phyloP scores from a whole-genome alignment of 2,113 vertebrate species.

The Centrocercus urophasianus region DNA sequence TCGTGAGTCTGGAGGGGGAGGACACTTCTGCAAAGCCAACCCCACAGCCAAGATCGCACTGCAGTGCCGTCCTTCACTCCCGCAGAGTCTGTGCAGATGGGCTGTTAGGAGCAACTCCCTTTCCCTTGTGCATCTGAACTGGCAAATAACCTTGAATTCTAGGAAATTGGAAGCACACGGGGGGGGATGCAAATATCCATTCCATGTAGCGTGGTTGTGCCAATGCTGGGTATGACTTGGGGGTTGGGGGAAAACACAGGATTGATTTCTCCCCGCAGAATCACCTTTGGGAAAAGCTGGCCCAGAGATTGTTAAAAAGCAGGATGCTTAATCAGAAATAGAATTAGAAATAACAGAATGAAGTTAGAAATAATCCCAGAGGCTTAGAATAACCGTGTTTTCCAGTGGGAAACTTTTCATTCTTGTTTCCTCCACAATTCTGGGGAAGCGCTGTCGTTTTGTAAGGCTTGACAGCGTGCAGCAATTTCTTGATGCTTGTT shows the following conservation, averaged over 20 bases:
- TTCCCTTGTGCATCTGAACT: rapidly evolving
- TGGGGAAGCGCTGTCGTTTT: not conserved
- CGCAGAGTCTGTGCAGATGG: not conserved
- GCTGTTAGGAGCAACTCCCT: not conserved
- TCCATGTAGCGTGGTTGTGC: not conserved
- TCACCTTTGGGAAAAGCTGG: not conserved
- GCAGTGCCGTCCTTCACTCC: rapidly evolving
- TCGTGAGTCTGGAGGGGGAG: rapidly evolving
- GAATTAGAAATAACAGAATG: too few species aligned
- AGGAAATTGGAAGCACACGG: not conserved
- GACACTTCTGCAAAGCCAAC: not conserved
- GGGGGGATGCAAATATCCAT: not conserved
- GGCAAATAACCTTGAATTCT: rapidly evolving
- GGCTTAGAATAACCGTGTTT: not conserved
- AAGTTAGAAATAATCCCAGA: not conserved
- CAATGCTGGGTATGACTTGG: not conserved
- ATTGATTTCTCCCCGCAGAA: not conserved
- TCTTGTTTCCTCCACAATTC: not conserved
- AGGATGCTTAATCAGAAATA: too few species aligned
- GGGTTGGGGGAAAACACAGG: rapidly evolving
- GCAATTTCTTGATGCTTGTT: not conserved
- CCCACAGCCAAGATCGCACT: not conserved
- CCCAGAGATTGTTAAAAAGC: not conserved
- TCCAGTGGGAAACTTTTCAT: too few species aligned
- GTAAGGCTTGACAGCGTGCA: not conserved